These are phyloP conservation scores for Dasypolia templi DNA, from an alignment of 2,888 invertebrate species.

Conservation along the genomic window DNA sequence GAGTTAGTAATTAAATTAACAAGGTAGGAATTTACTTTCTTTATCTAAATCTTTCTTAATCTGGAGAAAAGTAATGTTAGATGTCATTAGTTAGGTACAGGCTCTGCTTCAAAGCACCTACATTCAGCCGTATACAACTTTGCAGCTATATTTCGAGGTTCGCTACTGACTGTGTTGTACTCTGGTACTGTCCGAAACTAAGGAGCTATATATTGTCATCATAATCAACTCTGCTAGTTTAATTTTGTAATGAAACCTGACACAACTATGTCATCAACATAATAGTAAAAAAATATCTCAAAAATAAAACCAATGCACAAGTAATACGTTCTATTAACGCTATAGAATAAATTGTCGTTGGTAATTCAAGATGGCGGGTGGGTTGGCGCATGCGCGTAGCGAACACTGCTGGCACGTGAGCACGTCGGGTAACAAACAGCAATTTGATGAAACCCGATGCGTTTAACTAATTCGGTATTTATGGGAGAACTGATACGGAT, in stretches of 20 bases:
- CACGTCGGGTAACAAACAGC: slow-evolving; percentile 66
- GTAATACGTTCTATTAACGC: slow-evolving; percentile 12
- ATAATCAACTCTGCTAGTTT: not conserved
- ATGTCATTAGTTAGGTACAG: not conserved
- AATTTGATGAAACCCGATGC: slow-evolving; percentile 66
- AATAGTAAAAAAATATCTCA: not conserved
- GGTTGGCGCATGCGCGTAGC: slow-evolving; percentile 62
- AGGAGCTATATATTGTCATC: not conserved
- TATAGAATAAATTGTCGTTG: slow-evolving; percentile 51
- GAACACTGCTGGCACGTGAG: slow-evolving; percentile 56
- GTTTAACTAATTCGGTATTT: slow-evolving; percentile 64
- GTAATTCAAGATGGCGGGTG: slow-evolving; percentile 69
- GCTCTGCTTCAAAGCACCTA: not conserved
- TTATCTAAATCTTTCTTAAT: not conserved
- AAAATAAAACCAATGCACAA: not conserved
- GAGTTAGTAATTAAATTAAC: not conserved
- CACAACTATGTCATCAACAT: not conserved
- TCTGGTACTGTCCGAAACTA: no score
- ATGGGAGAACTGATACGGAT: slow-evolving; percentile 60
- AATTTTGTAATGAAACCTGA: not conserved
- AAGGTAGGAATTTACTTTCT: not conserved
- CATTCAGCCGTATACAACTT: not conserved
- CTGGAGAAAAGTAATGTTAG: not conserved
- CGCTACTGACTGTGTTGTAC: no score
- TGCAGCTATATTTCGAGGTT: not conserved